Base-by-base conservation (phyloP, 1,140 invertebrate genomes). In the Temnothorax curvispinosus region DNA sequence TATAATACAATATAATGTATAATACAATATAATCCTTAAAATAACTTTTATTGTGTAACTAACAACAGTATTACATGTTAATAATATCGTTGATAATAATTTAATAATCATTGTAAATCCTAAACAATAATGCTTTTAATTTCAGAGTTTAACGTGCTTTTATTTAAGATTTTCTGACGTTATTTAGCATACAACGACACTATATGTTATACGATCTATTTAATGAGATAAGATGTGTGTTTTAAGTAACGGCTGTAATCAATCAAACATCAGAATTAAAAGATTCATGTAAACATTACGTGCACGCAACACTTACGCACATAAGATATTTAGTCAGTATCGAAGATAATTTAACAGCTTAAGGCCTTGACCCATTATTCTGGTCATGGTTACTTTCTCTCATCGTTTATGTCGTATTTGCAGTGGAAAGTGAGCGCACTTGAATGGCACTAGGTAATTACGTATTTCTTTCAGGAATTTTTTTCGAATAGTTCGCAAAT, bases 321-420 rank as follows among this genome's bases (percentile, higher is more conserved):
- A 85, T 64, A 78, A 77, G 74, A 84, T 87, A 80, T 64, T 76
- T 76, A 74, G 62, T 86, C 86, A 27, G 58, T 85, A 44, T 44
- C 35, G 81, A 86, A 54, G 74, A 85, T n/a, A 69, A 89, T 89
- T 92, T 91, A 65, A 90, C 65, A 56, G 86, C 41, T 11, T 60
- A 90, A 91, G 77, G 77, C 93, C 93, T 94, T 94, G 92, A 92
- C 93, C 91, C 52, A 94, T 86, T 91, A 92, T 92, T 91, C 89
- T 32, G 69, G 86, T 60, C 87, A 85, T 92, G 84, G 89, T 90
- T 88, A 91, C 93, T 94, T 93, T 93, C 93, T 92, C 88, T 72
- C 81, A 60, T 91, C 82, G 47, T 77, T 72, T 77, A 41, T 52
- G 52, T 86, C 21, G 80, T 89, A 85, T 87, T 84, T 69, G 52